A percentile compares a stretch with the other conserved stretches of the same genome.
phyloP scores from a whole-genome alignment of 2,113 vertebrate species.

The Percopsis transmontana region DNA sequence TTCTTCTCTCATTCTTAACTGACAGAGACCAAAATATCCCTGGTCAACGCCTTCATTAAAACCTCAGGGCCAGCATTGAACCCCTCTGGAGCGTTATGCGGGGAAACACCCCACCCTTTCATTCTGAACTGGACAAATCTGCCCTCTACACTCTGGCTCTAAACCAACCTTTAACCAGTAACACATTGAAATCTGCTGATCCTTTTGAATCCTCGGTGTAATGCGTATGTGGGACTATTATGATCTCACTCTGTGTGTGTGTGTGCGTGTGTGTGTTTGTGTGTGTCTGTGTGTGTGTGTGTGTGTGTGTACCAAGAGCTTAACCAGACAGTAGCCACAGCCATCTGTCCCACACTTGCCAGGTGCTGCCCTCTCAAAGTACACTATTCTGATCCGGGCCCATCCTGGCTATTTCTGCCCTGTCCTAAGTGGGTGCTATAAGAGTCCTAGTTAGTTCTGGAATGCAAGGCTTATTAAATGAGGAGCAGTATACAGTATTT shows the following conservation, averaged over 20 bases:
- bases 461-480: constrained; percentile 44
- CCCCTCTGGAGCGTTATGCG: constrained; percentile 24
- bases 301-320: constrained; percentile 6
- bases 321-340: constrained; percentile 38
- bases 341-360: constrained; percentile 69
- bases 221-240: constrained; percentile 8
- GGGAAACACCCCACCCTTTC: constrained; percentile 30
- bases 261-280: constrained; percentile 11
- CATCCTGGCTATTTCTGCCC: constrained; percentile 55
- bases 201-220: constrained; percentile 10
- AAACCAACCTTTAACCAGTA: constrained; percentile 39
- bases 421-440: constrained; percentile 44
- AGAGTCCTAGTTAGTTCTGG: constrained; percentile 36
- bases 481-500: constrained; percentile 15
- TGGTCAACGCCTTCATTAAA: constrained; percentile 1
- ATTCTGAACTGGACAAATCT: constrained; percentile 29
- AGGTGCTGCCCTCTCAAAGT: constrained; percentile 67
- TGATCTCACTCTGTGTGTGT: constrained; percentile 9
- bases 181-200: constrained; percentile 22
- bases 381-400: constrained; percentile 62
- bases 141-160: constrained; percentile 8
- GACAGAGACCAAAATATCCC: constrained; percentile 51
- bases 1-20: constrained; percentile 19
- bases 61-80: constrained; percentile 15
- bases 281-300: constrained; percentile 9